Evolutionary conservation across 2,113 vertebrate genomes (phyloP), one percentile per base, ranked within the genome.

Genomic region (Dicentrarchus labrax): DNA sequence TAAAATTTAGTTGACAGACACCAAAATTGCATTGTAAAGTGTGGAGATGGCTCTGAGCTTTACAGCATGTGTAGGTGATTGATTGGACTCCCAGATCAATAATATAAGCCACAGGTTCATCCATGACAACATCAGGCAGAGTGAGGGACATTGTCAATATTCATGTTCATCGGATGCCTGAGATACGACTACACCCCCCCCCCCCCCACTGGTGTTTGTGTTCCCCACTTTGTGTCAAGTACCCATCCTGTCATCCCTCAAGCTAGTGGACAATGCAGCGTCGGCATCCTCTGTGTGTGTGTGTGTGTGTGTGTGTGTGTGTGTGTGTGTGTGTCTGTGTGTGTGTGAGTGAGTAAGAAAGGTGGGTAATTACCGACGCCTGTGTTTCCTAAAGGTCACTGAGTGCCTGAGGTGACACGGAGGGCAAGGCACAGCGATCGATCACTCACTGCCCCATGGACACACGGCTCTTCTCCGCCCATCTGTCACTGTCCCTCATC

Each of bases 331-430:
- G 39, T 4, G 39, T 4, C 5, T 41, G 39, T 41, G 48, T 12
- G 48, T 7, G 50, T 19, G 48, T 10, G 19, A 10, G 51, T 4
- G 56, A 60, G 57, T 19, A 73, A 75, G 83, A 4, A 50, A 5
- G 5, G 15, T 5, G 21, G 12, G 51, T 17, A 94, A 94, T 94
- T 94, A 94, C 82, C 54, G 75, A 87, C 72, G 87, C 88, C 57
- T 86, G 84, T 74, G 56, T 88, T 89, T 91, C 91, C 91, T 90
- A 94, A 95, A 94, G 94, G 93, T 95, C 90, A 53, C 81, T 45
- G 39, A 75, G 89, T 89, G 83, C 92, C 92, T 30, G 83, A 87
- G 92, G 93, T 95, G 91, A 91, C 88, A 82, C 74, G 74, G 87
- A 90, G 90, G 91, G 88, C 89, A 90, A 83, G 92, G 82, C 88